Base-by-base conservation (phyloP, 1,140 invertebrate genomes). In the Drosophila jambulina region DNA sequence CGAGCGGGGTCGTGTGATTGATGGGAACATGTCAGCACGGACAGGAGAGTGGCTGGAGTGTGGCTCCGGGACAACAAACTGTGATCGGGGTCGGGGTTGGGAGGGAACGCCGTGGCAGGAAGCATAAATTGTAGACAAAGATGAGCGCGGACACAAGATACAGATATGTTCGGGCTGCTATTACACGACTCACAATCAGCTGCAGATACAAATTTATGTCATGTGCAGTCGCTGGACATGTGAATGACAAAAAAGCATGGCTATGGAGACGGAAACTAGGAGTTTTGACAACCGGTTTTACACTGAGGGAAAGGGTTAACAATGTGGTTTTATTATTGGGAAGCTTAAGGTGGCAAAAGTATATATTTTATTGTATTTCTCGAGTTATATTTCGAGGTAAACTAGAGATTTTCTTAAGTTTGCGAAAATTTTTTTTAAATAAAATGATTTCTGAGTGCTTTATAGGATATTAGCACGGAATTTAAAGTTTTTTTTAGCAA, bases 161-260 rank as follows among this genome's bases (percentile, higher is more conserved):
- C 58, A 78, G 46, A 54, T 54, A 54, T 54, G 53, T 54, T 54
- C 34, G 53, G 32, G 76, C 45, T 70, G 80, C 63, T 54, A 82
- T 78, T 82, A 75, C 80, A 78, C 71, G 62, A 77, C 77, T 59
- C 75, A 78, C 61, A 59, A 77, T 58, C 78, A 56, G 79, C 69
- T 79, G 79, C 70, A 87, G 80, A 83, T 86, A 86, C 76, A 83
- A 88, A 86, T 88, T 86, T 64, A 88, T 86, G 84, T 83, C 84
- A 88, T 86, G 75, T 78, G 75, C 75, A 78, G 75, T 70, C 58
- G 42, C 53, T 38, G 65, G 64, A 63, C 75, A 78, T 78, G 75
- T 77, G 75, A 78, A 78, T 78, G 75, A 78, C 75, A 78, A 78
- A 78, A 76, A 78, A 62, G 58, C 65, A 58, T 46, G 54, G 71